Base-by-base conservation (phyloP, 1,140 invertebrate genomes). In the Hycleus cichorii region DNA sequence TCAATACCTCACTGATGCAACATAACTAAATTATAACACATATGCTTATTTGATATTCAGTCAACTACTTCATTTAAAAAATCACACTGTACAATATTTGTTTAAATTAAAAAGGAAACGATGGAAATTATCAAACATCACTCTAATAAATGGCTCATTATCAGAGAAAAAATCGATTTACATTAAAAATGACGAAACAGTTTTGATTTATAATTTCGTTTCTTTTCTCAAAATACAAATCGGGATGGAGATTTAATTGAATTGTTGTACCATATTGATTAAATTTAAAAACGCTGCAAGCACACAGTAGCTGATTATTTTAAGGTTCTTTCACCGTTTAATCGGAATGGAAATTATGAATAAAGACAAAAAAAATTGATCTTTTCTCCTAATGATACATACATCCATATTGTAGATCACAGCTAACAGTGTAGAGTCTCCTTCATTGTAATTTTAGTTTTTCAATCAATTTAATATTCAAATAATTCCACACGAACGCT, bases 351-450 rank as follows among this genome's bases (percentile, higher is more conserved):
- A 42, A 42, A 10, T 4, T 18, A 18, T 18, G 18, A 18, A 18
- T 18, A 1, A 18, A 18, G 18, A 18, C 18, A 18, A 18, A 1
- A 18, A 9, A 42, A 42, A 42, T 8, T 42, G 40, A 9, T 42
- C 11, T n/a, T 11, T 59, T 60, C 47, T 40, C 42, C 49, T 54
- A 49, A 60, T 55, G 55, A 63, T 63, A 63, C 32, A 64, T 32
- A 60, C 56, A 62, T 65, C 58, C 63, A 63, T 63, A 65, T 65
- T 63, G 63, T 65, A 65, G 63, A 65, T 65, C 63, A 65, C 63
- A 65, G 63, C 60, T 65, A 65, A 58, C 58, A 61, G 63, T 65
- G 63, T 63, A 64, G 59, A 62, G 57, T 65, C 60, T 59, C 60
- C 60, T 59, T 62, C 55, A 32, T 32, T 32, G 32, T 32, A 32